phyloP scores from a whole-genome alignment of 2,797 vertebrate species.

The Eremophila alpestris region DNA sequence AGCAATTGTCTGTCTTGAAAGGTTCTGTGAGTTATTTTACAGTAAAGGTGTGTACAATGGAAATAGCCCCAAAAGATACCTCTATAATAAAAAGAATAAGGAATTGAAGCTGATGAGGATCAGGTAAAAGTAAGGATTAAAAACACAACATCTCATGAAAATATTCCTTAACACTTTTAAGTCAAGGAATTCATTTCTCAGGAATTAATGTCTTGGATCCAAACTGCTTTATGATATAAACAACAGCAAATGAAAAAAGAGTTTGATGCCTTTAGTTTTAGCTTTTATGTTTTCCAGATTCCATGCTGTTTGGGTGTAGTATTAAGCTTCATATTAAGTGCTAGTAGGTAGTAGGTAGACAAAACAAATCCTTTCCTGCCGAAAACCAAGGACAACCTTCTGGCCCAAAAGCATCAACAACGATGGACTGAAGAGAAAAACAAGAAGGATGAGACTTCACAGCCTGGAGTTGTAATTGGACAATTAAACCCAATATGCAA shows the following conservation, averaged over 20 bases:
- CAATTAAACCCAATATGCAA: no score
- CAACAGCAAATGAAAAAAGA: background rate
- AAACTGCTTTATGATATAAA: background rate
- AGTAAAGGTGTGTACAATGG: background rate
- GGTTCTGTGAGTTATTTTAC: background rate
- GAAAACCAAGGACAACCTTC: no score
- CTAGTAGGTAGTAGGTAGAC: no score
- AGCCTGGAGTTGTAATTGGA: no score
- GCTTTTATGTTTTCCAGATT: no score
- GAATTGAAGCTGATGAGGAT: background rate
- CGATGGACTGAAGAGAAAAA: no score
- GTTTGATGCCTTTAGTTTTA: no score
- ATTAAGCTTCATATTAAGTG: no score
- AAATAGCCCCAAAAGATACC: background rate
- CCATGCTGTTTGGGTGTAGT: no score
- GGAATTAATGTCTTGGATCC: background rate
- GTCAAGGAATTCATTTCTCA: background rate
- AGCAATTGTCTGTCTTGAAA: background rate
- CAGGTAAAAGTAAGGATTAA: background rate
- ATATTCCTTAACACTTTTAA: background rate
- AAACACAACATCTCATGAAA: background rate
- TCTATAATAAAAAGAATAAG: background rate
- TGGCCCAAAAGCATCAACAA: no score
- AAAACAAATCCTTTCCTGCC: no score
- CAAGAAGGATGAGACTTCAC: no score